Conservation (phyloP, 2,113 vertebrate species). For the Carassius auratus region DNA sequence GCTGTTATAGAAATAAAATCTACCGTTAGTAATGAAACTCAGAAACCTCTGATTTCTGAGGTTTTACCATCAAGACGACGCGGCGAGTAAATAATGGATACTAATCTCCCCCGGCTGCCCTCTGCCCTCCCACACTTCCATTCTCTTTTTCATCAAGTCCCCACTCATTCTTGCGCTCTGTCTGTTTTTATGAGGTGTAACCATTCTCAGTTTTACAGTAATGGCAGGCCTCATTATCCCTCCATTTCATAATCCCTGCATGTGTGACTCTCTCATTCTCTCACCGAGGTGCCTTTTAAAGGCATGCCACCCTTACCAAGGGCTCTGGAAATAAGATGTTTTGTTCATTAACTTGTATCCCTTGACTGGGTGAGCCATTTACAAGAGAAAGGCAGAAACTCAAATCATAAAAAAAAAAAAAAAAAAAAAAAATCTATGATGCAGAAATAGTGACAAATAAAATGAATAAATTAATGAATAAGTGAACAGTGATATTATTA, state of each 20-base stretch:
- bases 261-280: slow-evolving; percentile 21
- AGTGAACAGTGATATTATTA: neutral
- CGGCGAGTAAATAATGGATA: slow-evolving; percentile 42
- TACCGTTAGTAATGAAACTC: neutral
- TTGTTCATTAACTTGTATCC: slow-evolving; percentile 76
- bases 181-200: slow-evolving; percentile 68
- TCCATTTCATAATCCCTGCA: slow-evolving; percentile 63
- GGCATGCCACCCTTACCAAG: slow-evolving; percentile 58
- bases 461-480: slow-evolving; percentile 37
- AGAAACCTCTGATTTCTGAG: slow-evolving; percentile 26
- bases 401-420: neutral
- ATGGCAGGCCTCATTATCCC: slow-evolving; percentile 71
- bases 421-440: neutral
- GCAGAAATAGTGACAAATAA: slow-evolving; percentile 28
- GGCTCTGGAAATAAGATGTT: slow-evolving; percentile 69
- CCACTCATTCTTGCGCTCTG: slow-evolving; percentile 46
- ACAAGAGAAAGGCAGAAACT: slow-evolving; percentile 55
- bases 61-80: neutral
- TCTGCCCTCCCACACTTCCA: neutral
- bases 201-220: slow-evolving; percentile 64
- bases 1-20: neutral
- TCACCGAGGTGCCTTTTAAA: slow-evolving; percentile 61
- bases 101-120: slow-evolving; percentile 31
- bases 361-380: slow-evolving; percentile 62
- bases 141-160: slow-evolving; percentile 56